phyloP scores from a whole-genome alignment of 1,140 invertebrate species.

The Artemia franciscana region DNA sequence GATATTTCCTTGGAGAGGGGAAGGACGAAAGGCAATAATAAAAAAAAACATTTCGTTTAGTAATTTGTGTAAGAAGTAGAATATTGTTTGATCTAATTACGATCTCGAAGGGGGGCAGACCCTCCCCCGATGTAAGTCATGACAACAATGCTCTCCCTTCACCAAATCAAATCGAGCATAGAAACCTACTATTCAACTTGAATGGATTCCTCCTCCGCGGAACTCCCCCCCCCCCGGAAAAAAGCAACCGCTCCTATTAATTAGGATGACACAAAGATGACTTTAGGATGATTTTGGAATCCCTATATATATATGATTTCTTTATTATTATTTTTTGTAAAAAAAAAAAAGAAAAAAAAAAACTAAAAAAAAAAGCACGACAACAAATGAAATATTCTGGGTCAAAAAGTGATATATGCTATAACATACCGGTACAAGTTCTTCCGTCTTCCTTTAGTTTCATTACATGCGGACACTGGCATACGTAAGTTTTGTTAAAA shows the following conservation, averaged over 20 bases:
- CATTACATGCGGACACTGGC: slow-evolving; percentile 57
- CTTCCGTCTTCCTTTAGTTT: slow-evolving; percentile 31
- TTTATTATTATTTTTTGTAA: too few species aligned
- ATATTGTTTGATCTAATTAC: too few species aligned
- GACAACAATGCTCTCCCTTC: too few species aligned
- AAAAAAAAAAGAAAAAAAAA: slow-evolving; percentile 4
- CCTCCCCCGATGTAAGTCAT: too few species aligned
- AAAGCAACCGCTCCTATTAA: background rate
- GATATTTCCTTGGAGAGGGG: too few species aligned
- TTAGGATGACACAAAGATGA: background rate
- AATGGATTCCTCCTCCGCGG: background rate
- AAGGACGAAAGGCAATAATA: too few species aligned
- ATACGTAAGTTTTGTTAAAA: slow-evolving; percentile 31
- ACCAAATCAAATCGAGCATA: too few species aligned
- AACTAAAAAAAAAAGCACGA: background rate
- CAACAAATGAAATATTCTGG: background rate
- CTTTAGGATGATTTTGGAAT: background rate
- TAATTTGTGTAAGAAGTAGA: too few species aligned
- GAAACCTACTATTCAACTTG: too few species aligned
- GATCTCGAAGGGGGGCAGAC: too few species aligned
- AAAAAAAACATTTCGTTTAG: too few species aligned
- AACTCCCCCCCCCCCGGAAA: background rate
- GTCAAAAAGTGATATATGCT: background rate
- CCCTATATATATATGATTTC: background rate
- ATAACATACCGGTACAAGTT: slow-evolving; percentile 39